phyloP scores from a whole-genome alignment of 2,797 vertebrate species.

The Sphenopsis melanotis region DNA sequence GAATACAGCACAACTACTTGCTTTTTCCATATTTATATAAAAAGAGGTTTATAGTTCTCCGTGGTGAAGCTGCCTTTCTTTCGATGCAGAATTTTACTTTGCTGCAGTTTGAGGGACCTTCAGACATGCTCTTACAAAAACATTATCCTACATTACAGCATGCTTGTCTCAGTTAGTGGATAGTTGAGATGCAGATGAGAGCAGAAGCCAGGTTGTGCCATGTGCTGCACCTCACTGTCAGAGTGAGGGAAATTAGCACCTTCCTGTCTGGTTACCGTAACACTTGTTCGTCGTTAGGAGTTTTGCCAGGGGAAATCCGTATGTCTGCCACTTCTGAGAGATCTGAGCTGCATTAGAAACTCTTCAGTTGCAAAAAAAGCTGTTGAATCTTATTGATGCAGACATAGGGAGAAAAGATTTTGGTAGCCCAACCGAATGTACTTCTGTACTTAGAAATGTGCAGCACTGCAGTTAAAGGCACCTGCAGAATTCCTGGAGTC shows the following conservation, averaged over 20 bases:
- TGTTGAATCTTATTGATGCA: not conserved
- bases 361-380: not conserved
- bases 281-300: not conserved
- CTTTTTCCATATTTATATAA: not conserved
- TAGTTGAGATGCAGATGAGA: not conserved
- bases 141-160: not conserved
- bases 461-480: not conserved
- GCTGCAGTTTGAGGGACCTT: not conserved
- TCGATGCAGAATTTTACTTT: not conserved
- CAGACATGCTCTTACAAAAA: not conserved
- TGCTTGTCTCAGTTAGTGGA: not conserved
- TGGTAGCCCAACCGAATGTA: fast-evolving
- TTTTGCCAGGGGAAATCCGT: slow-evolving; percentile 8
- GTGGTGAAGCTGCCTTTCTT: not conserved
- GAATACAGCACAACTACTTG: not conserved
- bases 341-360: not conserved
- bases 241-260: not conserved
- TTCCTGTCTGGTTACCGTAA: not conserved
- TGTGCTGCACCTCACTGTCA: not conserved
- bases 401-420: not conserved
- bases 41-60: not conserved
- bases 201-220: not conserved
- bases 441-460: not conserved
- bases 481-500: not conserved
- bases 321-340: not conserved